These are phyloP conservation scores for Liolophura sinensis DNA, from an alignment of 1,140 invertebrate species.

Conservation along the genomic window DNA sequence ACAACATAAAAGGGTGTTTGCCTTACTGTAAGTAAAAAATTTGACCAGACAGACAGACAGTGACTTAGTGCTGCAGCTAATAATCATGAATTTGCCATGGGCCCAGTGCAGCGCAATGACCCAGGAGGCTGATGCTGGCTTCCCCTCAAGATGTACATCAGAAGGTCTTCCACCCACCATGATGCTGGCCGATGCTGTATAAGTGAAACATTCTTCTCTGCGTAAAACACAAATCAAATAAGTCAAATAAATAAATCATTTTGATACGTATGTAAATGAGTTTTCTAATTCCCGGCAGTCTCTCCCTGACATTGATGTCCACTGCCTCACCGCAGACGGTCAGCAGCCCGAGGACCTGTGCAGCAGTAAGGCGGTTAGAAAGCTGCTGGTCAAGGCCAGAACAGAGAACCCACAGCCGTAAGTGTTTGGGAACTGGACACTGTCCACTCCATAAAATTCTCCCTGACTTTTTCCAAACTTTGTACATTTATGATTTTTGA, in stretches of 20 bases:
- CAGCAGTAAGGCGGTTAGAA: constrained; percentile 27
- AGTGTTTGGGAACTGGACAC: too few species aligned
- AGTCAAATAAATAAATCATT: not conserved
- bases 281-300: constrained; percentile 18
- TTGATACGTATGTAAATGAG: not conserved
- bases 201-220: not conserved
- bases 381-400: constrained; percentile 28
- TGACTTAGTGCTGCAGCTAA: too few species aligned
- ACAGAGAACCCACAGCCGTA: not conserved
- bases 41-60: not conserved
- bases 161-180: not conserved
- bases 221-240: not conserved
- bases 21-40: not conserved
- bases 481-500: too few species aligned
- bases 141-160: too few species aligned
- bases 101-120: too few species aligned
- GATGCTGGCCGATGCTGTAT: too few species aligned
- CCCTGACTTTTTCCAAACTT: too few species aligned
- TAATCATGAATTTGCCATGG: too few species aligned
- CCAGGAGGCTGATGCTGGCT: too few species aligned
- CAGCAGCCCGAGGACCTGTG: constrained; percentile 36
- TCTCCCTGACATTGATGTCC: constrained; percentile 31
- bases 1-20: too few species aligned
- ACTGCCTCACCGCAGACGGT: constrained; percentile 32
- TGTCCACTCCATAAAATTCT: too few species aligned